These are phyloP conservation scores for Ophion obscuratus DNA, from an alignment of 2,888 invertebrate genomes.

Conservation along the genomic window DNA sequence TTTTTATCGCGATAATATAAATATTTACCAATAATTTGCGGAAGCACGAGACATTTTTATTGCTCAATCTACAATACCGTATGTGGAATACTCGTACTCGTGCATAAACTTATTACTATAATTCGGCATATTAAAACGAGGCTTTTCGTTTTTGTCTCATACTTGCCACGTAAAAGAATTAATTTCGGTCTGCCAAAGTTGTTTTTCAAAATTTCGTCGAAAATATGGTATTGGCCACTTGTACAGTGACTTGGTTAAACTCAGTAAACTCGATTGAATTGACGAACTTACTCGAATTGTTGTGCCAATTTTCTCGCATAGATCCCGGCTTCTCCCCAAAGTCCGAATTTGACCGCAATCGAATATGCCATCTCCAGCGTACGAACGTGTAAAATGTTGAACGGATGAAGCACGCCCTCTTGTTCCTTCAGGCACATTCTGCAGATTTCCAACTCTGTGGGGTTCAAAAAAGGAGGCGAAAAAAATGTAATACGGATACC, in stretches of 20 bases:
- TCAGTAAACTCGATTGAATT: constrained; percentile 7
- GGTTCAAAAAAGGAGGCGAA: background rate
- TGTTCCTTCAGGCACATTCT: constrained; percentile 90
- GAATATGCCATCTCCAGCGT: constrained; percentile 93
- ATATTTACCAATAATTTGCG: too few species aligned
- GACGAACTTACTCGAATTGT: constrained; percentile 89
- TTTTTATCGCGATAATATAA: too few species aligned
- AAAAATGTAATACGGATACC: background rate
- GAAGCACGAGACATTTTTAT: too few species aligned
- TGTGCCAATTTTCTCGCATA: constrained; percentile 89
- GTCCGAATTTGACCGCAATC: constrained; percentile 89
- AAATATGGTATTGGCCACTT: background rate
- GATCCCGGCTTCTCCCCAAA: constrained; percentile 91
- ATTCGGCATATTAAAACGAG: background rate
- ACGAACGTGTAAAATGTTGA: constrained; percentile 91
- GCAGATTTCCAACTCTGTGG: constrained; percentile 42
- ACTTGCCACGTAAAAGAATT: background rate
- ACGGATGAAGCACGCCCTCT: constrained; percentile 88
- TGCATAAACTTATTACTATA: background rate
- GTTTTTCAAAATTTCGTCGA: background rate
- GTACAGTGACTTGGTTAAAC: background rate
- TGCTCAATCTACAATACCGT: too few species aligned
- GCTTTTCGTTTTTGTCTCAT: background rate
- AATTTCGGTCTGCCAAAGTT: background rate
- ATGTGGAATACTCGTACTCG: background rate